A percentile compares a stretch with the other conserved stretches of the same genome.
Conservation (phyloP, 2,888 invertebrate species). For the Leistus spinibarbis region DNA sequence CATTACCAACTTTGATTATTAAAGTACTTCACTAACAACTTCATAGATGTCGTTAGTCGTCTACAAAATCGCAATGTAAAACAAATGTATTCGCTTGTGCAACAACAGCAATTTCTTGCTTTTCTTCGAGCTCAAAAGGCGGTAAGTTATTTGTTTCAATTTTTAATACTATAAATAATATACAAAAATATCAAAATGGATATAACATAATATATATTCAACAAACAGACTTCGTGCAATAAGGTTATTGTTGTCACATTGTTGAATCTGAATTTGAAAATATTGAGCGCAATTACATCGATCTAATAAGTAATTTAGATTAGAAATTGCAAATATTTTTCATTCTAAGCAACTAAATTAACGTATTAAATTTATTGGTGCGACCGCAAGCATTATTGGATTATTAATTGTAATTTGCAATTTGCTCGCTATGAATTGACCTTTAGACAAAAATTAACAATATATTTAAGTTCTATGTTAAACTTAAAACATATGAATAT, state of each 20-base stretch:
- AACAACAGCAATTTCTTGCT: background rate
- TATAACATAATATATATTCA: too few relatives aligned
- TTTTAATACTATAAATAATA: background rate
- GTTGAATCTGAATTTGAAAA: background rate
- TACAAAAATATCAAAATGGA: too few relatives aligned
- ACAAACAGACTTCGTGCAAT: too few relatives aligned
- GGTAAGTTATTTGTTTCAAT: background rate
- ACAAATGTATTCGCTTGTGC: background rate
- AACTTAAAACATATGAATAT: background rate
- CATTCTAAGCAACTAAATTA: too few relatives aligned
- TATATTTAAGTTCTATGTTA: background rate
- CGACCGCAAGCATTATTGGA: too few relatives aligned
- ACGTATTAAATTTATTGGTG: too few relatives aligned
- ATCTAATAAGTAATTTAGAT: too few relatives aligned
- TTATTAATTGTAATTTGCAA: too few relatives aligned
- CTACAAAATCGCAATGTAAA: background rate
- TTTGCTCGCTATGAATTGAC: too few relatives aligned
- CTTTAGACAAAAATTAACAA: background rate
- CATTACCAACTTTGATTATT: background rate
- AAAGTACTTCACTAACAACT: background rate
- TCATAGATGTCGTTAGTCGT: background rate
- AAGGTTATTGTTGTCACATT: background rate
- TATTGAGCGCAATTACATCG: too few relatives aligned
- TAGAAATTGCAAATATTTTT: too few relatives aligned
- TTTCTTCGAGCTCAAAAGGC: background rate